Percentiles rank a stretch among this genome's conserved stretches.
These are phyloP conservation scores for Zapornia atra DNA, from an alignment of 2,113 vertebrate genomes.

Conservation along the genomic window DNA sequence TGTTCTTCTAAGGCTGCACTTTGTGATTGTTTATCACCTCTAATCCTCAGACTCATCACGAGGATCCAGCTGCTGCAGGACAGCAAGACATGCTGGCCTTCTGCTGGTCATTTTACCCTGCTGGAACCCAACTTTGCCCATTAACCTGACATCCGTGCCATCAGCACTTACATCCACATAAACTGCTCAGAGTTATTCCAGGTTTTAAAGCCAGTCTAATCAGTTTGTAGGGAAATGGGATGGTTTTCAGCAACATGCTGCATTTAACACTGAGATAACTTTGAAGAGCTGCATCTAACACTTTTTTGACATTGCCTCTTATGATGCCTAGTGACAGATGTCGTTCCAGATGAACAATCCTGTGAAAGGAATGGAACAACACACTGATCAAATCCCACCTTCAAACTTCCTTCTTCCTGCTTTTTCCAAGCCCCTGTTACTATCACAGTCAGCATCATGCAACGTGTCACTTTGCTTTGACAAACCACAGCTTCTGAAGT, in stretches of 20 bases:
- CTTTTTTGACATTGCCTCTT: not conserved
- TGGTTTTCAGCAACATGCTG: not conserved
- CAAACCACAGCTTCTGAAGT: not conserved
- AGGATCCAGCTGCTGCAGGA: not conserved
- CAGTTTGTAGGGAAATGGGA: not conserved
- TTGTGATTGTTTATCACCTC: not conserved
- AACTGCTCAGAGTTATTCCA: not conserved
- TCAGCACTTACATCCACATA: not conserved
- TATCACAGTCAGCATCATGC: not conserved
- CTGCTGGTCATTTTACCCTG: not conserved
- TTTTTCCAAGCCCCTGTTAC: not conserved
- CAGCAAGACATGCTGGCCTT: not conserved
- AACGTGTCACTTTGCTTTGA: not conserved
- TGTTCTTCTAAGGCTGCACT: not conserved
- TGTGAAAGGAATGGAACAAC: not conserved
- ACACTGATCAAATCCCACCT: not conserved
- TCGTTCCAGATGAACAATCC: constrained; percentile 9
- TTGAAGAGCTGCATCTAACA: not conserved
- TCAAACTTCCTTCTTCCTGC: not conserved
- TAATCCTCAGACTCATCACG: not conserved
- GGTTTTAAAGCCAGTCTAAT: constrained; percentile 19
- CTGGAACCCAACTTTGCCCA: not conserved
- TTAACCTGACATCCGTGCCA: not conserved
- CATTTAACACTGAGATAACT: not conserved
- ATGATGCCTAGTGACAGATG: not conserved